Base-by-base conservation (phyloP, 1,140 invertebrate genomes). In the Leguminivora glycinivorella region DNA sequence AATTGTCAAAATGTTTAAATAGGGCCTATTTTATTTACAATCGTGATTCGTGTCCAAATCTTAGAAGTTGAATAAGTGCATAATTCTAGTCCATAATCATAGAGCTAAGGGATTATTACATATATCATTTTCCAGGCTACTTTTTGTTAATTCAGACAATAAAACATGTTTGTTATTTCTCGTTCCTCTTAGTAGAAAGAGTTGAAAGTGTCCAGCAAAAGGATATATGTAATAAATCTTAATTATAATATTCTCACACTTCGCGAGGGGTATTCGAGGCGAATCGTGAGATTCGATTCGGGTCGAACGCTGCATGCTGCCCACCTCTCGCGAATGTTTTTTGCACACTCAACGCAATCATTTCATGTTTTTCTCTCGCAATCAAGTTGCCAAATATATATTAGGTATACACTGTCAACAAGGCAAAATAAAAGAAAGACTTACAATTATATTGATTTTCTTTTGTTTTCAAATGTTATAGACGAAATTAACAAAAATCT, bases 321-420 rank as follows among this genome's bases (percentile, higher is more conserved):
- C 56, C 52, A 29, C 56, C 58, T 29, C 19, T 9, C 24, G 6
- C 56, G 56, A 14, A 63, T 4, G 9, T 17, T 60, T 60, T 25
- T 29, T 29, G 58, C 34, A 63, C 58, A 31, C 58, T 31, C 17
- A 63, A 63, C 17, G 26, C 58, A 63, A 63, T 63, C 26, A 63
- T 63, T 63, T 63, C 58, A 63, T 63, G 58, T 63, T 63, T 60
- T 63, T 63, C 58, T 63, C 58, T 63, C 58, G 58, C 58, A 63
- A 29, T 31, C 10, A 63, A 63, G 12, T 63, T n/a, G 58, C 14
- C 22, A 63, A 63, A 43, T 17, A 43, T 38, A 60, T 31, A 63
- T 29, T 63, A n/a, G n/a, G n/a, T n/a, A n/a, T 63, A 63, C 58
- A 63, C 58, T 29, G 58, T 63, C 58, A 63, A 63, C 58, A 63